Percentiles rank a stretch among this genome's conserved stretches.
phyloP scores from a whole-genome alignment of 2,888 invertebrate genomes.

The Ethmia dodecea region DNA sequence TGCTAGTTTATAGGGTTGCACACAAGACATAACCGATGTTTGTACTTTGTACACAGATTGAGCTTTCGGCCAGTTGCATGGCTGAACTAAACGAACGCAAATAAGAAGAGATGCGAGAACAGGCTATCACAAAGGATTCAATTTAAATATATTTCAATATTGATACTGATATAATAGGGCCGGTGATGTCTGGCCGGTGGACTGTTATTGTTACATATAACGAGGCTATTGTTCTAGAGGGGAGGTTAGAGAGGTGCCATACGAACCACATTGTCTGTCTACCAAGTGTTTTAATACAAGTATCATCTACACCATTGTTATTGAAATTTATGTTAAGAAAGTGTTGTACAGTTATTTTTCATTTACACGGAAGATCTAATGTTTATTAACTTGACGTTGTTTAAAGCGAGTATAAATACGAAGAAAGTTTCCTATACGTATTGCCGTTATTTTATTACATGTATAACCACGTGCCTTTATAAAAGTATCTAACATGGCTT shows the following conservation, averaged over 20 bases:
- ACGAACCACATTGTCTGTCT: slow-evolving; percentile 51
- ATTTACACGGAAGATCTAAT: no score
- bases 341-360: no score
- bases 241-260: slow-evolving; percentile 49
- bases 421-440: no score
- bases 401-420: no score
- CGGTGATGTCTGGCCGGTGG: slow-evolving; percentile 27
- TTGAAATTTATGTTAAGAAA: slow-evolving; percentile 13
- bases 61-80: slow-evolving; percentile 20
- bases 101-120: slow-evolving; percentile 24
- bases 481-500: no score
- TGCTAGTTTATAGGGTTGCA: slow-evolving; percentile 42
- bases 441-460: no score
- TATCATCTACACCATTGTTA: slow-evolving; percentile 32
- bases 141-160: slow-evolving; percentile 43
- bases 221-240: slow-evolving; percentile 56
- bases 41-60: slow-evolving; percentile 15
- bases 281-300: slow-evolving; percentile 50
- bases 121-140: slow-evolving; percentile 29
- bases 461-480: no score
- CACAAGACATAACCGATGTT: slow-evolving; percentile 12
- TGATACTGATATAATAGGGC: slow-evolving; percentile 33
- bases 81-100: slow-evolving; percentile 29
- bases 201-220: slow-evolving; percentile 61
- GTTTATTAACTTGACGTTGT: no score